Percentiles rank a stretch among this genome's conserved stretches.
Conservation (phyloP, 2,113 vertebrate genomes). For the Cyprinus carpio region DNA sequence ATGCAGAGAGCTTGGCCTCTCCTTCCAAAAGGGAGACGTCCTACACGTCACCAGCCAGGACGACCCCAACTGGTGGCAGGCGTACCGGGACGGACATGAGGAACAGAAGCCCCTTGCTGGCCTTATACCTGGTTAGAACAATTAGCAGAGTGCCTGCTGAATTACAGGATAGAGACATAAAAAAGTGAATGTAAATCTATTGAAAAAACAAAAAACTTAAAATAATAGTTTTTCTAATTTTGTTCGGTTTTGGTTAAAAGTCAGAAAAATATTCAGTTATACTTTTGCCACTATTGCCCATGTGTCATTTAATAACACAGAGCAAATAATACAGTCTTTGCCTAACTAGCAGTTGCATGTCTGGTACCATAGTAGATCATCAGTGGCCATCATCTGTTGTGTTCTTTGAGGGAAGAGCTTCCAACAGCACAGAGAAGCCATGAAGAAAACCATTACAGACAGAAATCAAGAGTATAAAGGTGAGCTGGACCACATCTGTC, state of each 20-base stretch:
- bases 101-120: conserved; percentile 93
- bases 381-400: neutral
- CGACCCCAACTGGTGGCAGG: conserved; percentile 98
- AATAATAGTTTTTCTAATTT: no score
- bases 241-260: no score
- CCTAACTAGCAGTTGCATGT: neutral
- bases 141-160: neutral
- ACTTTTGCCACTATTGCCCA: no score
- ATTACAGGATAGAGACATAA: neutral
- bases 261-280: no score
- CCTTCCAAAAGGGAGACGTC: conserved; percentile 95
- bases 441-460: conserved; percentile 91
- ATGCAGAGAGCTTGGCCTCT: conserved; percentile 90
- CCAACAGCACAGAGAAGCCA: conserved; percentile 94
- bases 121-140: conserved; percentile 83
- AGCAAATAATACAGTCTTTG: neutral
- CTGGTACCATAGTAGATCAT: neutral
- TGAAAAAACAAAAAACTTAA: no score
- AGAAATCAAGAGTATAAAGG: conserved; percentile 90
- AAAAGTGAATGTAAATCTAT: neutral
- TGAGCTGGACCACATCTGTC: conserved; percentile 54
- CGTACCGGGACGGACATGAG: conserved; percentile 93
- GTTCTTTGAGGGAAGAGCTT: conserved; percentile 86
- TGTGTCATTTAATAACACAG: neutral
- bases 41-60: conserved; percentile 97